Base-by-base conservation (phyloP, 2,888 invertebrate species). In the Eupithecia subumbrata region DNA sequence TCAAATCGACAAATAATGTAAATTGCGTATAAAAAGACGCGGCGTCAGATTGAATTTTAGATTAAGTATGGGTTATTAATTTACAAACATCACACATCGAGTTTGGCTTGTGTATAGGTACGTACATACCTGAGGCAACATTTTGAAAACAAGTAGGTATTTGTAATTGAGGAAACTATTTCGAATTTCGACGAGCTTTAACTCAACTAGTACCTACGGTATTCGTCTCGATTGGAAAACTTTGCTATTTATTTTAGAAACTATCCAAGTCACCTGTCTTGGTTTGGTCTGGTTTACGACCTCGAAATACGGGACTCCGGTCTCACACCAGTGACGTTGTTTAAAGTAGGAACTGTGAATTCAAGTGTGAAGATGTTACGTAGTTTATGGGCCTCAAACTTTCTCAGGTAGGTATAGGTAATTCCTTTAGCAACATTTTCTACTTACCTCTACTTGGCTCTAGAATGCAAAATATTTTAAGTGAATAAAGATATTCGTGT, bases 191-290 rank as follows among this genome's bases (percentile, higher is more conserved):
- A 56, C 22, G 5, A 56, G 12, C 3, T 12, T 25, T 5, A n/a
- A 56, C 22, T 56, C 56, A 56, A 56, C 56, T 12, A 22, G 56
- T 56, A 12, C 56, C 56, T 25, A 56, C 56, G 12, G 56, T 56
- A 69, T 45, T 73, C 40, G 69, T 72, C 67, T 68, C 73, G 68
- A 69, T 71, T 66, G 52, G 18, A 45, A 69, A 74, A 66, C 76
- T 74, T 74, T 69, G 22, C 45, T 69, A 76, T 74, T 74, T 74
- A 74, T 72, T 16, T 60, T 71, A 30, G 72, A 74, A 40, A 5
- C 60, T 69, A 69, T 60, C 37, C 12, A 30, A 66, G 45, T 73
- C 34, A n/a, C 48, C 18, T 8, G 22, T 56, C 52, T 22, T 56
- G 52, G 52, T 22, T 11, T 22, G 64, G 25, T 63, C 63, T 30